Conservation (phyloP, 2,113 vertebrate genomes). For the Ceratotherium simum region DNA sequence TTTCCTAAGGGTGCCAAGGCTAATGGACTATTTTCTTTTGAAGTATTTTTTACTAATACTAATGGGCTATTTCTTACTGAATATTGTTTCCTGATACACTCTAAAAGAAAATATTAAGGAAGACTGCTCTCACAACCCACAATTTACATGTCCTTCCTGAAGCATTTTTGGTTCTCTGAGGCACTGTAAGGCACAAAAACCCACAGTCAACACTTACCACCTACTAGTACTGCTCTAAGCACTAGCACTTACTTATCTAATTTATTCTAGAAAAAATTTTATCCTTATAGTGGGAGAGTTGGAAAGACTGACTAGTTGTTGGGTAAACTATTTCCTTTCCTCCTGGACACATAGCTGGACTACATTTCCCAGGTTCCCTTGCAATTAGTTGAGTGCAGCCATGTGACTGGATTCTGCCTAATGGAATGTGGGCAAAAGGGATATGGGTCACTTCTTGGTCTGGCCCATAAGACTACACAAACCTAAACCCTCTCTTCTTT, state of each 20-base stretch:
- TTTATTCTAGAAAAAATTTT: neutral
- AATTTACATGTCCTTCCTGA: slow-evolving; percentile 60
- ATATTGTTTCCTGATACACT: slow-evolving; percentile 24
- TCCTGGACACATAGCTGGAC: neutral
- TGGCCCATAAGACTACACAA: neutral
- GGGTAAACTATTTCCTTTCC: neutral
- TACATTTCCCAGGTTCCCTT: slow-evolving; percentile 34
- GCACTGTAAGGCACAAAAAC: neutral
- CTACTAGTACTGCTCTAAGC: neutral
- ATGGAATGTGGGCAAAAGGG: neutral
- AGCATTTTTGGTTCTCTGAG: slow-evolving; percentile 23
- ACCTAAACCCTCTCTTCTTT: neutral
- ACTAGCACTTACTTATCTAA: neutral
- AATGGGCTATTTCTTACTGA: slow-evolving; percentile 66
- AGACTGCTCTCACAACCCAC: slow-evolving; percentile 9
- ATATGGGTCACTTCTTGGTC: neutral
- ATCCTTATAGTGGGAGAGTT: neutral
- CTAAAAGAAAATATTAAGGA: slow-evolving; percentile 43
- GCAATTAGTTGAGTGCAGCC: neutral
- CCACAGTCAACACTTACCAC: neutral
- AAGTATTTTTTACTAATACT: slow-evolving; percentile 38
- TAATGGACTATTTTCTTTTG: slow-evolving; percentile 65
- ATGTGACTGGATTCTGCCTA: neutral
- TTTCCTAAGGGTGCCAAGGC: neutral
- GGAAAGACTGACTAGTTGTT: neutral